Base-by-base conservation (phyloP, 2,113 vertebrate genomes). In the Tupaia chinensis region DNA sequence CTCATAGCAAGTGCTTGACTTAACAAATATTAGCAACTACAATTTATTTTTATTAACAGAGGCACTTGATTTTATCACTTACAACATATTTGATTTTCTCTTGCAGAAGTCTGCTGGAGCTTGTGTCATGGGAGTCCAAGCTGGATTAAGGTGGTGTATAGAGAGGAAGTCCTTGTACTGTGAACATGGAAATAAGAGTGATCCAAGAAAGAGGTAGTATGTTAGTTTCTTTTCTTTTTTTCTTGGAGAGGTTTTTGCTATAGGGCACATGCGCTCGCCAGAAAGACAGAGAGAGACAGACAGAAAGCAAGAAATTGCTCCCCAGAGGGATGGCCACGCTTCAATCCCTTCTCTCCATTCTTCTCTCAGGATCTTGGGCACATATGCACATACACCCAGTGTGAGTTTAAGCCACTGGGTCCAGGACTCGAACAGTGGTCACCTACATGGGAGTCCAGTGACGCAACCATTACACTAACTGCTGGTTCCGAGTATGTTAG, bases 1-100 rank as follows among this genome's bases (percentile, higher is more conserved):
- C 53, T 76, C 15, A 60, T 0, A 56, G 3, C 68, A 61, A 76
- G 5, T 9, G 44, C 29, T 34, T 92, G 88, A 19, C 34, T 87
- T 89, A 74, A 66, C 61, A 95, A 92, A 69, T 87, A 78, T 85
- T 85, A 85, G 29, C 10, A 73, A 14, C 17, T 87, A 68, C 54
- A 44, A 19, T 77, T 25, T 25, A 66, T 90, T 95, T 72, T 77
- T 90, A 70, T 92, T 89, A 91, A 34, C 9, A 91, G 68, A 70
- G 27, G 11, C 53, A 79, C 63, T 95, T 7, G 27, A 20, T 54
- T 66, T 15, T 61, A 63, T 82, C 11, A 70, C 5, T 70, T 95
- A 58, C 10, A n/a, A 20, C 14, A 29, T 58, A 9, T 81, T 94
- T 84, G 15, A 60, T 54, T 14, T 68, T n/a, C 29, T 5, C 25